Conservation (phyloP, 2,113 vertebrate genomes). For the Alexandromys fortis region DNA sequence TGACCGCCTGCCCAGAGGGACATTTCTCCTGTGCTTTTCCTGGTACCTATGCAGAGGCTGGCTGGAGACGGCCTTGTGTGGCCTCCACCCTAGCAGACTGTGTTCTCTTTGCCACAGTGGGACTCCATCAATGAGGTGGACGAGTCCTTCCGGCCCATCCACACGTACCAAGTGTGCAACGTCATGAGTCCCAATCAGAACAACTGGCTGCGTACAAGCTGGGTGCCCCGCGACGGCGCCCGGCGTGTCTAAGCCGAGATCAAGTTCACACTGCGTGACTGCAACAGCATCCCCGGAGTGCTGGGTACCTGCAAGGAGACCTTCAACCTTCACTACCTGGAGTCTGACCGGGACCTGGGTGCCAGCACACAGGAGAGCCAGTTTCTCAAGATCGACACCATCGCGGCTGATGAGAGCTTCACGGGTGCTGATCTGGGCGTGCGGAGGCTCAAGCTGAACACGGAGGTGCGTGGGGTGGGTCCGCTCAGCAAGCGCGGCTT, state of each 20-base stretch:
- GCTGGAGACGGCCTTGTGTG: background rate
- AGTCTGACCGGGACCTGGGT: constrained; percentile 94
- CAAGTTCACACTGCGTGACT: constrained; percentile 96
- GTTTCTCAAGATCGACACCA: constrained; percentile 97
- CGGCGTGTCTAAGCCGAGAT: constrained; percentile 95
- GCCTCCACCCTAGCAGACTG: accelerated
- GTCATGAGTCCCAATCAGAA: constrained; percentile 99
- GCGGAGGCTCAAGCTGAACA: constrained; percentile 95
- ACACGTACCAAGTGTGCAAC: constrained; percentile 98
- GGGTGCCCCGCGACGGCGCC: constrained; percentile 93
- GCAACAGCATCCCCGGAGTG: constrained; percentile 98
- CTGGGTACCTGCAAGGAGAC: constrained; percentile 99
- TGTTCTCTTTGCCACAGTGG: constrained; percentile 88
- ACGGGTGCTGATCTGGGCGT: constrained; percentile 95
- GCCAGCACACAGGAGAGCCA: constrained; percentile 92
- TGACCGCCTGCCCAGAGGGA: background rate
- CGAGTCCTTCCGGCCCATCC: constrained; percentile 96
- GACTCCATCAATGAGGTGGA: constrained; percentile 99
- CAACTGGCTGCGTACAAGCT: constrained; percentile 97
- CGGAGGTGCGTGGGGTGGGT: constrained; percentile 94
- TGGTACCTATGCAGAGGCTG: accelerated
- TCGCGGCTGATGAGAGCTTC: constrained; percentile 98
- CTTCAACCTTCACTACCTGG: constrained; percentile 97
- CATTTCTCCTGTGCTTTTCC: background rate
- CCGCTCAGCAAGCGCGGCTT: constrained; percentile 93